Conservation (phyloP, 2,797 vertebrate genomes). For the Platyrinchus mystaceus region DNA sequence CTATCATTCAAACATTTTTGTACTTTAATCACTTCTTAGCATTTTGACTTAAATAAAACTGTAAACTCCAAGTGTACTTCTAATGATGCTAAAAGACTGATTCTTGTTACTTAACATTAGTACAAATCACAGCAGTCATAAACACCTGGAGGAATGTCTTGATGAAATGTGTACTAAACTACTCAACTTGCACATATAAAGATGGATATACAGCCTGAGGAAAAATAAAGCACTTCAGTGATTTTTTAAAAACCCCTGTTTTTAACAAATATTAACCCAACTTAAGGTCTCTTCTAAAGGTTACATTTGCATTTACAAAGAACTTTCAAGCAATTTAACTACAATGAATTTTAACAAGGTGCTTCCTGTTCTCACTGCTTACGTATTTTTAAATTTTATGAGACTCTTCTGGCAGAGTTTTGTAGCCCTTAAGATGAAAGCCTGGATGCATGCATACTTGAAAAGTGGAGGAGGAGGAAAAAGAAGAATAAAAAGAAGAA, state of each 20-base stretch:
- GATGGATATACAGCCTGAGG: slow-evolving; percentile 25
- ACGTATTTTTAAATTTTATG: slow-evolving; percentile 74
- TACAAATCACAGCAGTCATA: background rate
- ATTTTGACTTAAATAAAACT: background rate
- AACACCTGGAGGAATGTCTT: slow-evolving; percentile 17
- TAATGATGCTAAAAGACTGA: background rate
- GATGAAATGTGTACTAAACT: slow-evolving; percentile 39
- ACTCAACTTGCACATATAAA: slow-evolving; percentile 39
- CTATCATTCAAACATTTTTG: background rate
- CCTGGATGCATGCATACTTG: slow-evolving; percentile 56
- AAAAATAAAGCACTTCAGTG: slow-evolving; percentile 45
- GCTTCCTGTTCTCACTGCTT: slow-evolving; percentile 56
- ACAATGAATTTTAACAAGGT: slow-evolving; percentile 71
- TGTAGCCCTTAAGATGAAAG: slow-evolving; percentile 75
- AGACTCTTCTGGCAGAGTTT: slow-evolving; percentile 72
- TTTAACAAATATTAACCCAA: slow-evolving; percentile 76
- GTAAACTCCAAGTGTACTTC: background rate
- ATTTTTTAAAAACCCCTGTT: slow-evolving; percentile 27
- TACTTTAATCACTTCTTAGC: background rate
- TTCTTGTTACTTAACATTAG: background rate
- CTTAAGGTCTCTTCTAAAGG: slow-evolving; percentile 65
- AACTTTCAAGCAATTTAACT: slow-evolving; percentile 70
- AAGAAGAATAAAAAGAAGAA: slow-evolving; percentile 71
- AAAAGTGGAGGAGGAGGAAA: slow-evolving; percentile 55
- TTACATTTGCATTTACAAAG: slow-evolving; percentile 74